Evolutionary conservation across 2,888 invertebrate species (phyloP).

Genomic region (Melanostoma scalare): DNA sequence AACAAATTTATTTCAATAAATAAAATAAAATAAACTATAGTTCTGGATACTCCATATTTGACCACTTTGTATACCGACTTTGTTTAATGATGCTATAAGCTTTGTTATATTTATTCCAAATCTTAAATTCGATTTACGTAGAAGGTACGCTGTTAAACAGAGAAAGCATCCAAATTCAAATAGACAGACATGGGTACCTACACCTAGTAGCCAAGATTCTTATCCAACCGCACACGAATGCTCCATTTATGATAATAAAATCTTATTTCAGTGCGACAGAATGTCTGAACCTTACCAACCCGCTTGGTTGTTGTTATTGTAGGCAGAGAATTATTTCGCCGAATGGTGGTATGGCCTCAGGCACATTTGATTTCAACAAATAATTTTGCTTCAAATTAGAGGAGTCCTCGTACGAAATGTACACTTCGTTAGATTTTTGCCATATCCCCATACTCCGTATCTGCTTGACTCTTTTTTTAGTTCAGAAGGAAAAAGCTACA

Average conservation of each 20-base stretch:
- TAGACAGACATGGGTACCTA: not conserved
- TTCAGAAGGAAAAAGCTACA: constrained; percentile 57
- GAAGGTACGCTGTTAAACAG: not conserved
- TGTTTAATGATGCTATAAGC: too few relatives aligned
- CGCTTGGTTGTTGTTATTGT: not conserved
- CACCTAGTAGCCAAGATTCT: constrained; percentile 13
- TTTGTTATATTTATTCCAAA: too few relatives aligned
- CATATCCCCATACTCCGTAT: not conserved
- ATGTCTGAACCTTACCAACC: constrained; percentile 43
- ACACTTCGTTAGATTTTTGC: constrained; percentile 8
- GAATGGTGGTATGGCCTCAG: not conserved
- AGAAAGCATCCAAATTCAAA: not conserved
- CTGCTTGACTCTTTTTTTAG: constrained; percentile 35
- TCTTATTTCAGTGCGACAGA: constrained; percentile 60
- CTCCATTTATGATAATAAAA: constrained; percentile 68
- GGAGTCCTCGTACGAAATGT: not conserved
- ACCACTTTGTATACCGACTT: too few relatives aligned
- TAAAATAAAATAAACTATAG: too few relatives aligned
- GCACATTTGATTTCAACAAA: constrained; percentile 31
- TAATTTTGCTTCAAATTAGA: constrained; percentile 23
- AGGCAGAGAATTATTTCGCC: constrained; percentile 35
- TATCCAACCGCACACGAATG: constrained; percentile 61
- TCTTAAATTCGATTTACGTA: too few relatives aligned
- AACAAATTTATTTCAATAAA: too few relatives aligned
- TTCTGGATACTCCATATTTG: too few relatives aligned